Evolutionary conservation across 2,797 vertebrate species (phyloP).

Genomic region (Hipposideros larvatus): DNA sequence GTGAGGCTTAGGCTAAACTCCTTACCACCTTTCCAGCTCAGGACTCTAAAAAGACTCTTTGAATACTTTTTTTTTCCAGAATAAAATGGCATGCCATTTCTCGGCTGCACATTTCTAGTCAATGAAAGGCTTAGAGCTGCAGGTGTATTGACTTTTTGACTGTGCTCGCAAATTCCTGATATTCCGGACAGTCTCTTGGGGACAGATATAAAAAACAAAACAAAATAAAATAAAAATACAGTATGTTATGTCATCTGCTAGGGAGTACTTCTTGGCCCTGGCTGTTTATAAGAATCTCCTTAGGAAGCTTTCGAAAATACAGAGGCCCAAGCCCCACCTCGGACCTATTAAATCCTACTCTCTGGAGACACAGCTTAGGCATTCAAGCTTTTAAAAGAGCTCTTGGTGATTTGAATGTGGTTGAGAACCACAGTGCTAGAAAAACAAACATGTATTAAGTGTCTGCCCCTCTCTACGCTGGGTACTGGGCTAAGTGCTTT

Average conservation of each 20-base stretch:
- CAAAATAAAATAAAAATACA: not conserved
- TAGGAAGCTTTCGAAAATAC: not conserved
- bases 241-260: not conserved
- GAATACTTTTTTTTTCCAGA: slow-evolving; percentile 12
- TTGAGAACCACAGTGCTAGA: not conserved
- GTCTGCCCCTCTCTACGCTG: not conserved
- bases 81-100: slow-evolving; percentile 58
- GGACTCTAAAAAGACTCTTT: slow-evolving; percentile 57
- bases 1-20: slow-evolving; percentile 79
- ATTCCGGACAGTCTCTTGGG: not conserved
- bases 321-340: not conserved
- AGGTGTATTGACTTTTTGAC: slow-evolving; percentile 51
- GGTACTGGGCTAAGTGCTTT: not conserved
- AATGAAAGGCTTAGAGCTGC: slow-evolving; percentile 26
- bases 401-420: not conserved
- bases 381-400: not conserved
- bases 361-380: not conserved
- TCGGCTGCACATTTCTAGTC: slow-evolving; percentile 48
- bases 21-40: slow-evolving; percentile 78
- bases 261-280: not conserved
- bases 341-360: not conserved
- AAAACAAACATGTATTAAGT: not conserved
- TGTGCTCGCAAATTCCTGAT: slow-evolving; percentile 34
- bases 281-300: slow-evolving; percentile 4
- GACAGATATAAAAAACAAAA: not conserved